A percentile compares a stretch with the other conserved stretches of the same genome.
phyloP scores from a whole-genome alignment of 2,888 invertebrate species.

The Lomographa bimaculata region DNA sequence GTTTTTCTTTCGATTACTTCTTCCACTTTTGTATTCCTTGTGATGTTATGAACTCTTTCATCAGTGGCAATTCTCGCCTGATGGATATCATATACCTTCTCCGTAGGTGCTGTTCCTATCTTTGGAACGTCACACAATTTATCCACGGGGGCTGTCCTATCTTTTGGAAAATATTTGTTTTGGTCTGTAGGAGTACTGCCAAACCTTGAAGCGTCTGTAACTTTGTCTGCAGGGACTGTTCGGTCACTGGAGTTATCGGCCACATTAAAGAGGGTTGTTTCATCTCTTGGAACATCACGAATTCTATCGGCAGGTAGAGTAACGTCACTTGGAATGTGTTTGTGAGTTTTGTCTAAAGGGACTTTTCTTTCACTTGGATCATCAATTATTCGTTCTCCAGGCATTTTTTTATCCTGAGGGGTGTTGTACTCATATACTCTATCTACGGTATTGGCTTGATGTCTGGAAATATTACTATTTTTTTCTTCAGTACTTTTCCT shows the following conservation, averaged over 20 bases:
- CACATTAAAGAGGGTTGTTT: neutral
- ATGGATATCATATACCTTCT: constrained; percentile 8
- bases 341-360: neutral
- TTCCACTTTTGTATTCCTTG: constrained; percentile 50
- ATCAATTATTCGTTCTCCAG: neutral
- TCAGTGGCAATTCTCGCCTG: constrained; percentile 37
- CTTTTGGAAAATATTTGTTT: constrained; percentile 1
- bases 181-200: neutral
- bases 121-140: neutral
- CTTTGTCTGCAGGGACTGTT: constrained; percentile 1
- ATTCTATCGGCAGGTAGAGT: neutral
- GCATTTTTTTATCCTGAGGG: neutral
- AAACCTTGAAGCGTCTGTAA: neutral
- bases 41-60: constrained; percentile 45
- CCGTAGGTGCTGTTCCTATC: neutral
- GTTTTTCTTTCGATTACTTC: constrained; percentile 55
- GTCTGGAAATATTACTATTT: constrained; percentile 4
- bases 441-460: neutral
- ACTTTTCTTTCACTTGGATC: constrained; percentile 4
- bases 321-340: constrained; percentile 3
- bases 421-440: neutral
- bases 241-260: constrained; percentile 2
- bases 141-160: neutral
- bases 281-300: neutral
- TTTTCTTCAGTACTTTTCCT: constrained; percentile 34